Evolutionary conservation across 1,140 invertebrate genomes (phyloP).

Genomic region (Thalassaphorura encarpata): DNA sequence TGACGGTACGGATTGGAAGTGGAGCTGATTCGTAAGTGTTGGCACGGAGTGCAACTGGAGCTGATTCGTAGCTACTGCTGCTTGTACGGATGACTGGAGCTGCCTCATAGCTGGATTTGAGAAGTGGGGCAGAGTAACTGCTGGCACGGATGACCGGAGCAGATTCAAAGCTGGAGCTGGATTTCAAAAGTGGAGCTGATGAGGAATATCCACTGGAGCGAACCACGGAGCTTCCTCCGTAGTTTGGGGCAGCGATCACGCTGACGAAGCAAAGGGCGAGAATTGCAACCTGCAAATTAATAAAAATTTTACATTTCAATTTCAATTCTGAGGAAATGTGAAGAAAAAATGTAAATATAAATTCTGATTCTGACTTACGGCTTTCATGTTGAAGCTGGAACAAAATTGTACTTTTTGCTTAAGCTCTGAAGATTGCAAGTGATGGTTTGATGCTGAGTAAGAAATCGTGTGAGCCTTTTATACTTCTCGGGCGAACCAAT

Average conservation of each 20-base stretch:
- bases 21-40: not conserved
- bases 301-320: not conserved
- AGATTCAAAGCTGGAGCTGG: not conserved
- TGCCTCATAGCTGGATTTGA: not conserved
- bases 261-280: not conserved
- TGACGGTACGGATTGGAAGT: not conserved
- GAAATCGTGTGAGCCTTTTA: no score
- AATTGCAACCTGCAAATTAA: not conserved
- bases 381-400: conserved; percentile 10
- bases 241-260: not conserved
- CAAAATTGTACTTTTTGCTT: no score
- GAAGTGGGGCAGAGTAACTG: not conserved
- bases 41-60: not conserved
- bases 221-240: not conserved
- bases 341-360: not conserved
- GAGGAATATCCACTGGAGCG: not conserved
- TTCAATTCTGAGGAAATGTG: not conserved
- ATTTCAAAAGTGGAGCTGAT: not conserved
- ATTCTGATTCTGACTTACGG: not conserved
- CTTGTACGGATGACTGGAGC: not conserved
- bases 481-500: no score
- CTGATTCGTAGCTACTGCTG: not conserved
- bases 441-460: no score
- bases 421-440: no score
- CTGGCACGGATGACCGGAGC: not conserved